Base-by-base conservation (phyloP, 1,140 invertebrate genomes). In the Trachymyrmex septentrionalis region DNA sequence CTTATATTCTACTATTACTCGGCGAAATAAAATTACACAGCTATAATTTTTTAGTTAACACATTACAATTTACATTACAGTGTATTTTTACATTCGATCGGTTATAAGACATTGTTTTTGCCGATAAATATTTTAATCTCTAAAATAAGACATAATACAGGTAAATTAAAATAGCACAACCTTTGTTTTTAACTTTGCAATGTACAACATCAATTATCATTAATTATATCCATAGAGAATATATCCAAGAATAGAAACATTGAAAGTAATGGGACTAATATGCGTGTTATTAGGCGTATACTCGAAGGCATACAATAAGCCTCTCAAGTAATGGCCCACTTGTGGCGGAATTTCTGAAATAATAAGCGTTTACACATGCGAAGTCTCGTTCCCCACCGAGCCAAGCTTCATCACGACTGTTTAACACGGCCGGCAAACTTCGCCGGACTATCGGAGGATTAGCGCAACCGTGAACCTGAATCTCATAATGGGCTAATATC, bases 401-500 rank as follows among this genome's bases (percentile, higher is more conserved):
- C 67, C 66, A 55, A 50, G 53, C 69, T 38, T 61, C 38, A 73
- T 61, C 67, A 27, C 27, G 64, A 80, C 63, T 86, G 80, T 61
- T 80, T 76, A 77, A 77, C 48, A 67, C n/a, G 19, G 82, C 72
- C 73, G 14, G 7, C 48, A 19, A 76, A 72, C 38, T 85, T 75
- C 14, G 67, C 34, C 10, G 48, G 85, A 63, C 59, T 87, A 87
- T 73, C 24, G 38, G 34, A 30, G 64, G 76, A 86, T 86, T 63
- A 86, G 75, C 48, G 64, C 38, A 81, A 30, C 76, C 76, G 64
- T 86, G 66, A 71, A 69, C 48, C 44, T 53, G 72, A 48, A 71
- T 55, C 55, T 27, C 64, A 30, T 80, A 81, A 86, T 76, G 69
- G 84, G 82, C 76, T 88, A 92, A 91, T 91, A 92, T 72, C 71